Conservation (phyloP, 2,888 invertebrate species). For the Hydroisotoma schaefferi region DNA sequence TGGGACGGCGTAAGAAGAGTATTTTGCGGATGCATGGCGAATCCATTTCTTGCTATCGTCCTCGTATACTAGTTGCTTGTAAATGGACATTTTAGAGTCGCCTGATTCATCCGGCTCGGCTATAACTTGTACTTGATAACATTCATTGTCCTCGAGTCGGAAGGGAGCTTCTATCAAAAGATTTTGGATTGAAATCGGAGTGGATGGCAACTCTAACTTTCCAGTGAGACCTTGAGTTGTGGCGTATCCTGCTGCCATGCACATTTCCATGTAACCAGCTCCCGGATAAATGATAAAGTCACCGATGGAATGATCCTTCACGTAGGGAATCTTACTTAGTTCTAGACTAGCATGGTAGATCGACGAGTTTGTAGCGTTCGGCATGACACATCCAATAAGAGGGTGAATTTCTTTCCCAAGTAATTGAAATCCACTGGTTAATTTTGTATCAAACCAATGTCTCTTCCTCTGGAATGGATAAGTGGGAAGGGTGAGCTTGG, state of each 20-base stretch:
- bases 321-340: conserved; percentile 5
- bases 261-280: conserved; percentile 22
- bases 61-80: background rate
- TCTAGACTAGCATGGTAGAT: conserved; percentile 18
- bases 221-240: conserved; percentile 3
- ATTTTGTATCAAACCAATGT: conserved; percentile 4
- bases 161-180: conserved; percentile 19
- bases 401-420: conserved; percentile 11
- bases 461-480: conserved; percentile 19
- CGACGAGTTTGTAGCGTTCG: conserved; percentile 13
- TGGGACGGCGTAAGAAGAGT: background rate
- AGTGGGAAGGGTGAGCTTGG: conserved; percentile 4
- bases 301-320: conserved; percentile 28
- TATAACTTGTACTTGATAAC: conserved; percentile 13
- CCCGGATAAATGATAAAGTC: conserved; percentile 17
- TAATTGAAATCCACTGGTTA: background rate
- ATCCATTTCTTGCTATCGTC: conserved; percentile 12
- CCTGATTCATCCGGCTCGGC: background rate
- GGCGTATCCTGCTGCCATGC: conserved; percentile 18
- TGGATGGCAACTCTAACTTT: background rate
- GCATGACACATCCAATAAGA: conserved; percentile 11
- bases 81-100: background rate
- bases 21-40: conserved; percentile 14
- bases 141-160: conserved; percentile 5
- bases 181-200: conserved; percentile 13